These are phyloP conservation scores for Cyanoderma ruficeps DNA, from an alignment of 2,113 vertebrate genomes.

Conservation along the genomic window DNA sequence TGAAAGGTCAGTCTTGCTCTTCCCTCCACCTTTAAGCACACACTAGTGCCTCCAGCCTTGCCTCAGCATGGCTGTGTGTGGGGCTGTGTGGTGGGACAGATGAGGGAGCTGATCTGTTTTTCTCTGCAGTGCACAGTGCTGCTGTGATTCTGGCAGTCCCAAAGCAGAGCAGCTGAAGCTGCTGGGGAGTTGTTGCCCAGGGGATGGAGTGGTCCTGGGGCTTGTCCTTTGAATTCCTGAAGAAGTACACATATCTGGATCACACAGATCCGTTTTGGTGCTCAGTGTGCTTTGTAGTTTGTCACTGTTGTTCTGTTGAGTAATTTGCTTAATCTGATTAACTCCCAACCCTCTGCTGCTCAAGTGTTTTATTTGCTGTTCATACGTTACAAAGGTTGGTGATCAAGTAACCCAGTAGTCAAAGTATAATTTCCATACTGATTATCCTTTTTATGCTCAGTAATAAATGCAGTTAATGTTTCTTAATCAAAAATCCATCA, in stretches of 20 bases:
- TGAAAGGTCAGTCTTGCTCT: background rate
- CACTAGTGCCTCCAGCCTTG: background rate
- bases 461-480: conserved; percentile 56
- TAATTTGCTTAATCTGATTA: background rate
- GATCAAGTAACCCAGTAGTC: background rate
- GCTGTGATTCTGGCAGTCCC: background rate
- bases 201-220: background rate
- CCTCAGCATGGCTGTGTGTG: accelerated
- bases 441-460: conserved; percentile 41
- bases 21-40: background rate
- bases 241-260: background rate
- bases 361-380: background rate
- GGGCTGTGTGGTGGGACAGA: background rate
- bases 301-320: background rate
- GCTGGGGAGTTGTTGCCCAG: background rate
- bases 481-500: conserved; percentile 27
- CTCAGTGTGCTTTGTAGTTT: background rate
- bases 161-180: background rate
- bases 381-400: conserved; percentile 65
- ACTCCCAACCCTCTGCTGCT: background rate
- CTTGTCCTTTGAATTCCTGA: background rate
- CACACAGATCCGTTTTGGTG: background rate
- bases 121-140: background rate
- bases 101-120: background rate
- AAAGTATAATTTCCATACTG: conserved; percentile 12